A percentile compares a stretch with the other conserved stretches of the same genome.
Conservation (phyloP, 2,113 vertebrate genomes). For the Symphodus melops region DNA sequence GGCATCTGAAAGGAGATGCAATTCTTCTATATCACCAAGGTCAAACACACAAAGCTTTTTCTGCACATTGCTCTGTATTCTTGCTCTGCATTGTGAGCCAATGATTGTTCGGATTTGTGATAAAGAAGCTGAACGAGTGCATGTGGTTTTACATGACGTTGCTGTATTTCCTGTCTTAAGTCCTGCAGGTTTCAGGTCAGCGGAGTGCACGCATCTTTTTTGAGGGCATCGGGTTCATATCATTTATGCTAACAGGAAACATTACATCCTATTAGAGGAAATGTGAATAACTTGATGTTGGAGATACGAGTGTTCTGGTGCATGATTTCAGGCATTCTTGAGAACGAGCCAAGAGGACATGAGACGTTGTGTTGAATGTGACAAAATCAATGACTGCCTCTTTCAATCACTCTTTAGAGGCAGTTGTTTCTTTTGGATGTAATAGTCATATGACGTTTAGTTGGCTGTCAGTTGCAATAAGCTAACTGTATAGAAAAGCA, state of each 20-base stretch:
- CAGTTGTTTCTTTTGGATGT: neutral
- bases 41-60: too few species aligned
- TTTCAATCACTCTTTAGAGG: neutral
- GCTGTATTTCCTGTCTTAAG: neutral
- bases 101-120: neutral
- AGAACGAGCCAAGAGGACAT: constrained; percentile 17
- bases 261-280: neutral
- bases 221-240: too few species aligned
- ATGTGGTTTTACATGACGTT: neutral
- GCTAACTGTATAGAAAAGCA: too few species aligned
- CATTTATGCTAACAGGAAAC: neutral
- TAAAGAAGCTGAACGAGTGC: too few species aligned
- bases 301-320: neutral
- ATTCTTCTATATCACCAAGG: too few species aligned
- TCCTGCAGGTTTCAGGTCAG: neutral
- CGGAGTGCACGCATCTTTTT: neutral
- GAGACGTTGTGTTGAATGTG: constrained; percentile 22
- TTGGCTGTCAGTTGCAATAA: too few species aligned
- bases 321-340: constrained; percentile 24
- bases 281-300: neutral
- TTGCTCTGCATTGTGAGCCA: neutral
- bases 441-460: too few species aligned
- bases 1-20: too few species aligned
- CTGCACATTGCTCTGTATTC: too few species aligned
- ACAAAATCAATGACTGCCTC: constrained; percentile 16